Evolutionary conservation across 2,888 invertebrate genomes (phyloP).

Genomic region (Hirudinaria manillensis): DNA sequence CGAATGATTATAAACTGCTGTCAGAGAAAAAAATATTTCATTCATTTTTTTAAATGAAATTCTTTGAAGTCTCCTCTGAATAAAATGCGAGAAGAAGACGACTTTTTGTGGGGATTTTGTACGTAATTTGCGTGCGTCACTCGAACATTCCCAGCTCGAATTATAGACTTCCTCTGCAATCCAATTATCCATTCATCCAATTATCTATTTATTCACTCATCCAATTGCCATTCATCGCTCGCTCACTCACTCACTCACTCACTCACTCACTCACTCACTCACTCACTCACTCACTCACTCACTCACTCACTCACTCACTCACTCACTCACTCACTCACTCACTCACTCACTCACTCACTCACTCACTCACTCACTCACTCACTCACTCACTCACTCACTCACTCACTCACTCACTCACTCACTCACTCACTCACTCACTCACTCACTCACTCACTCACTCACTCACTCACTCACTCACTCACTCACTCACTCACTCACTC

Average conservation of each 20-base stretch:
- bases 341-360: slow-evolving; percentile 24
- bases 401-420: slow-evolving; percentile 34
- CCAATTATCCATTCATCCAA: slow-evolving; percentile 1
- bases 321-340: slow-evolving; percentile 15
- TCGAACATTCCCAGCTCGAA: too few relatives aligned
- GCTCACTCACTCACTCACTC: background rate
- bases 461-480: slow-evolving; percentile 27
- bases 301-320: slow-evolving; percentile 16
- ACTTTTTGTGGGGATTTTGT: too few relatives aligned
- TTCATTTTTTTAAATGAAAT: too few relatives aligned
- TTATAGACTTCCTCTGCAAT: background rate
- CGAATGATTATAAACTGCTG: too few relatives aligned
- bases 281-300: background rate
- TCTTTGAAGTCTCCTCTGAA: too few relatives aligned
- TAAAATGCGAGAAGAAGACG: too few relatives aligned
- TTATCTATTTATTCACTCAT: background rate
- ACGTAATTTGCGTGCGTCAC: too few relatives aligned
- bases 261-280: too few relatives aligned
- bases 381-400: slow-evolving; percentile 33
- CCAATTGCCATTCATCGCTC: background rate
- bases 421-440: slow-evolving; percentile 33
- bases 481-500: slow-evolving; percentile 33
- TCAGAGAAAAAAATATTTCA: too few relatives aligned
- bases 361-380: slow-evolving; percentile 30
- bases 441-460: slow-evolving; percentile 33